Base-by-base conservation (phyloP, 37 sponge, comb jelly and placozoan species). In the Beroe ovata region DNA sequence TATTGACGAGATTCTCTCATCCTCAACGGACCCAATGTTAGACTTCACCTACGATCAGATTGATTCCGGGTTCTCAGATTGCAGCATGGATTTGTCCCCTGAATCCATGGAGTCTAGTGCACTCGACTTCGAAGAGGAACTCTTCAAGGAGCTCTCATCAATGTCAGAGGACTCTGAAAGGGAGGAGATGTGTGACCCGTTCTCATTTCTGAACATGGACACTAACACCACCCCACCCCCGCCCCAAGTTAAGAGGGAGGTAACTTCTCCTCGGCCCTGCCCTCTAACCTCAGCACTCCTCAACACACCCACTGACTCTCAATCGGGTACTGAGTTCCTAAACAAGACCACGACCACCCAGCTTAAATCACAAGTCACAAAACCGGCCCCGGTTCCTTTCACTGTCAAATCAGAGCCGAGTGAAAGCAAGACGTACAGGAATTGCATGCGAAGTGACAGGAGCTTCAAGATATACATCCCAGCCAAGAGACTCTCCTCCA, bases 401-500 rank as follows among this genome's bases (percentile, higher is more conserved):
- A 33, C 30, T 8, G 30, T 66, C 18, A 66, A 66, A 30, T 29
- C 69, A 66, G 69, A 66, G 30, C 32, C 32, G 16, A 30, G 69
- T 32, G 69, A 66, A 30, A 66, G 16, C 33, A 66, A 66, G 16
- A 18, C 69, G 32, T 66, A 29, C 69, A 34, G 69, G 36, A 66
- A 30, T 30, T 66, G 69, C 36, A 66, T 66, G 69, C 1, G 69
- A 18, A 66, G 35, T 16, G 69, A 66, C 36, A 34, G 69, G 69
- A 66, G 69, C 36, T 66, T 66, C 69, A 66, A 66, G 30, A 66
- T 66, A 34, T 66, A 66, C 69, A 66, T 66, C 69, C 69, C 69
- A 1, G 25, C 69, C 4, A 66, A 30, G 36, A 26, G 30, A 6
- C 36, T 66, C 25, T 66, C 69, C 69, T 66, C 69, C 69, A 66